phyloP scores from a whole-genome alignment of 1,140 invertebrate genomes.

The Chironomus striatipennis region DNA sequence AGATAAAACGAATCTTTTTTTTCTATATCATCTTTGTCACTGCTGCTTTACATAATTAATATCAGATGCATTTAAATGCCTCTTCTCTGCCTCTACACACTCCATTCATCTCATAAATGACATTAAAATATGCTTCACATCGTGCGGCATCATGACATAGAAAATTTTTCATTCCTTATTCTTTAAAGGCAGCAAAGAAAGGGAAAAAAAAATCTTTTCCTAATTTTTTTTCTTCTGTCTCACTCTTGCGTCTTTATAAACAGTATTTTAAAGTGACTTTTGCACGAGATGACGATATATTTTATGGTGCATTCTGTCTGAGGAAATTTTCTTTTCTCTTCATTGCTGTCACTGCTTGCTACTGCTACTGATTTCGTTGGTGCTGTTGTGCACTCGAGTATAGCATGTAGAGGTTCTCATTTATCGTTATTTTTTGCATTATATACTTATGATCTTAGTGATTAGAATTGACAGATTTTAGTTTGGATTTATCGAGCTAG shows the following conservation, averaged over 20 bases:
- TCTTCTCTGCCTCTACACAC: neutral
- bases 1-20: neutral
- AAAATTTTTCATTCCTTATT: neutral
- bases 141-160: neutral
- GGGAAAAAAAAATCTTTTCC: neutral
- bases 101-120: neutral
- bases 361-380: too few species aligned
- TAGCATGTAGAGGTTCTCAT: too few species aligned
- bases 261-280: slow-evolving; percentile 6
- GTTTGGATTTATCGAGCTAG: too few species aligned
- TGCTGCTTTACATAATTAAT: slow-evolving; percentile 14
- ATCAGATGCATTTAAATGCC: neutral
- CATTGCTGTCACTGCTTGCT: neutral
- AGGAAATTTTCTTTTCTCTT: neutral
- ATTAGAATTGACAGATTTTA: too few species aligned
- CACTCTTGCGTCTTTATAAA: neutral
- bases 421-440: too few species aligned
- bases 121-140: slow-evolving; percentile 5
- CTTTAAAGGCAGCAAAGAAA: neutral
- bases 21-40: neutral
- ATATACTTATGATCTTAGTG: too few species aligned
- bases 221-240: neutral
- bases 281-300: neutral
- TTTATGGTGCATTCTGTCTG: neutral
- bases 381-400: too few species aligned